Conservation (phyloP, 1,140 invertebrate genomes). For the Drosophila ananassae region DNA sequence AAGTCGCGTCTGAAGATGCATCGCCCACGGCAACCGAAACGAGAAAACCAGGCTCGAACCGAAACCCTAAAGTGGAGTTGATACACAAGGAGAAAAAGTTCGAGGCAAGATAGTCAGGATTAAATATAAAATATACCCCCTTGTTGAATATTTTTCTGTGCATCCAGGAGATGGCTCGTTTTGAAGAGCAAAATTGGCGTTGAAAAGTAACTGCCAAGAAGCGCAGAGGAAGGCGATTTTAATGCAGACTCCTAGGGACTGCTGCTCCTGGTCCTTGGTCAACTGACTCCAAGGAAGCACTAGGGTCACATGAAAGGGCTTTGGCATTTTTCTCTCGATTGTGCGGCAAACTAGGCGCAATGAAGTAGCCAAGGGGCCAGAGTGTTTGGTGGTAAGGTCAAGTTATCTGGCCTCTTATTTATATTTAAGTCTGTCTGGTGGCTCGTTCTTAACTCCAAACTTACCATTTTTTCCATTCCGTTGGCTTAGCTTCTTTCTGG, state of each 20-base stretch:
- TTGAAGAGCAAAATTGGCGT: constrained; percentile 79
- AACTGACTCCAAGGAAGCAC: constrained; percentile 37
- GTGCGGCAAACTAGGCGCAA: constrained; percentile 70
- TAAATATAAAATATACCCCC: too few relatives aligned
- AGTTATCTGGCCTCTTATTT: constrained; percentile 50
- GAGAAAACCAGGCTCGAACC: constrained; percentile 38
- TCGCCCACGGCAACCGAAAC: constrained; percentile 70
- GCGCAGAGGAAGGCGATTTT: constrained; percentile 31
- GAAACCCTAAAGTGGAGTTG: neutral
- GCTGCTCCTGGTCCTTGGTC: constrained; percentile 55
- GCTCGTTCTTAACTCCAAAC: constrained; percentile 8
- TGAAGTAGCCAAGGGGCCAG: constrained; percentile 62
- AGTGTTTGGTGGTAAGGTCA: constrained; percentile 57
- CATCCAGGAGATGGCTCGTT: constrained; percentile 31
- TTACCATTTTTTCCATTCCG: constrained; percentile 81
- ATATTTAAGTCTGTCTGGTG: constrained; percentile 26
- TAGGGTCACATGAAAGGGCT: constrained; percentile 43
- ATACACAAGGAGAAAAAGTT: constrained; percentile 19
- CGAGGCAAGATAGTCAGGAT: neutral
- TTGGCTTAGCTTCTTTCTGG: constrained; percentile 45
- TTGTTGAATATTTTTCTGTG: constrained; percentile 7
- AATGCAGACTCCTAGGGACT: constrained; percentile 25
- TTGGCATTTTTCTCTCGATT: constrained; percentile 55
- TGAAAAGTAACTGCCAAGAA: constrained; percentile 75
- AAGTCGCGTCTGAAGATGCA: constrained; percentile 78